Percentiles rank a stretch among this genome's conserved stretches.
Evolutionary conservation across 2,113 vertebrate species (phyloP).

Genomic region (Toxotes chatareus): DNA sequence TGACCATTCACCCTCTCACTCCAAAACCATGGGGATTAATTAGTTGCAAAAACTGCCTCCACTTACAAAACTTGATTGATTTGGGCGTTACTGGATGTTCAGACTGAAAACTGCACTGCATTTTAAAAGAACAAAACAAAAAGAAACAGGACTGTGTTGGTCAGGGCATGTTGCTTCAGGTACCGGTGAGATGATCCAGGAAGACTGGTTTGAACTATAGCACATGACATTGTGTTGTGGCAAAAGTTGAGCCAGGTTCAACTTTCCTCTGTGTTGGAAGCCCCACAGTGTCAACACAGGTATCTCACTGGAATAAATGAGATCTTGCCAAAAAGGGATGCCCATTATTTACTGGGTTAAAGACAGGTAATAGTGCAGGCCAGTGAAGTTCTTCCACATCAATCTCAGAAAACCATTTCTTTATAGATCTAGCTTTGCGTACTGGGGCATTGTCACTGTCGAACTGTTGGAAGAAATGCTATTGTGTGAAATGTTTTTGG

Average conservation of each 20-base stretch:
- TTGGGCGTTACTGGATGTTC: neutral
- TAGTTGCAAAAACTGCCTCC: constrained; percentile 3
- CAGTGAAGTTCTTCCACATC: too few relatives aligned
- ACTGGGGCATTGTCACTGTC: neutral
- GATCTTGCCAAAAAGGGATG: neutral
- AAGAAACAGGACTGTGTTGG: neutral
- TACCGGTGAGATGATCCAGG: neutral
- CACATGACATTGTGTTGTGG: neutral
- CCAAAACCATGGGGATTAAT: constrained; percentile 1
- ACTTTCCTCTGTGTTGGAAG: neutral
- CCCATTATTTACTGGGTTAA: too few relatives aligned
- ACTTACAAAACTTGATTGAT: too few relatives aligned
- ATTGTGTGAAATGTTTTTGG: neutral
- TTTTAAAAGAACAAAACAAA: neutral
- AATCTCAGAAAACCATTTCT: too few relatives aligned
- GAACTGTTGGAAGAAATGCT: neutral
- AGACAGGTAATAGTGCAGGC: too few relatives aligned
- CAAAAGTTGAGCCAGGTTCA: constrained; percentile 7
- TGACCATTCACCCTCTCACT: neutral
- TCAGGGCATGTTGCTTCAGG: neutral
- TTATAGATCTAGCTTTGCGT: neutral
- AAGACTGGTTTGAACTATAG: neutral
- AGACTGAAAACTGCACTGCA: neutral
- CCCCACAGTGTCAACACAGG: neutral
- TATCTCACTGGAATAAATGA: neutral